A percentile compares a stretch with the other conserved stretches of the same genome.
These are phyloP conservation scores for Notarius quadriscutis DNA, from an alignment of 2,113 vertebrate species.

Conservation along the genomic window DNA sequence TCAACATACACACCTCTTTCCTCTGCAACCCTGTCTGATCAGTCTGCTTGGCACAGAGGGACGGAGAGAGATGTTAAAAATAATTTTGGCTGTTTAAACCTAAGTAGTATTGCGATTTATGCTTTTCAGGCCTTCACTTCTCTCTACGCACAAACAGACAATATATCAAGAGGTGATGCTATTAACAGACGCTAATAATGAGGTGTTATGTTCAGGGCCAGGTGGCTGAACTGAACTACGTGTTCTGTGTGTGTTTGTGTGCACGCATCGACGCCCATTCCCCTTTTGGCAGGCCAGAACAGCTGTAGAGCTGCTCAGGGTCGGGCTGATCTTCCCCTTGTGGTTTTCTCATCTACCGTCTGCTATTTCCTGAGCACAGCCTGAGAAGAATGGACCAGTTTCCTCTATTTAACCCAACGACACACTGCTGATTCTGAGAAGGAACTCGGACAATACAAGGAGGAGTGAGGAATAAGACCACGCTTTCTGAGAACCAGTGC, in stretches of 20 bases:
- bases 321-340: conserved; percentile 5
- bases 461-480: conserved; percentile 61
- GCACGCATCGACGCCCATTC: background rate
- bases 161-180: background rate
- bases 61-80: background rate
- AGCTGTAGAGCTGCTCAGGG: background rate
- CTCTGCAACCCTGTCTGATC: conserved; percentile 4
- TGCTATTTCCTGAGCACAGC: conserved; percentile 18
- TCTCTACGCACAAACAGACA: background rate
- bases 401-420: conserved; percentile 15
- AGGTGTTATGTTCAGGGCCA: background rate
- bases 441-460: background rate
- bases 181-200: background rate
- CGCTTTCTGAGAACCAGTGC: conserved; percentile 64
- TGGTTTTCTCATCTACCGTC: background rate
- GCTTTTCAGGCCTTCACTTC: background rate
- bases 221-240: background rate
- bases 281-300: background rate
- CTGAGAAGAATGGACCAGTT: background rate
- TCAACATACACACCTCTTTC: background rate
- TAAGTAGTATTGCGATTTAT: background rate
- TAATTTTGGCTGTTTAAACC: background rate
- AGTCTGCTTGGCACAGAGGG: background rate
- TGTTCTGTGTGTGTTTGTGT: background rate
- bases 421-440: too few species aligned